These are phyloP conservation scores for Coelopa pilipes DNA, from an alignment of 2,888 invertebrate genomes.

Conservation along the genomic window DNA sequence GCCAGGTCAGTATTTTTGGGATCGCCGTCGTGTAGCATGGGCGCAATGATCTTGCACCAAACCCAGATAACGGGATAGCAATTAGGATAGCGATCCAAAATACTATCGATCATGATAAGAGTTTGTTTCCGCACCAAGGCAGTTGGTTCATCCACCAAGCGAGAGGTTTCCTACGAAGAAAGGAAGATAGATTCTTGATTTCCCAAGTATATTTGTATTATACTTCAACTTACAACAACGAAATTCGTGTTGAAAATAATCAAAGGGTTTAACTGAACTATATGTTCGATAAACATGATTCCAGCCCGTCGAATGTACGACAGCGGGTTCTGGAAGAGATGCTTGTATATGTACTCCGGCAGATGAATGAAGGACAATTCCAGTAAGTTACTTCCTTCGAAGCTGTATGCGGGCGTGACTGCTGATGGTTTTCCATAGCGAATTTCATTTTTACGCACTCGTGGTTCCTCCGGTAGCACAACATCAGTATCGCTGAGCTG, in stretches of 20 bases:
- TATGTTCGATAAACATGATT: conserved; percentile 57
- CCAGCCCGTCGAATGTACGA: conserved; percentile 59
- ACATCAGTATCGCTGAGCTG: conserved; percentile 53
- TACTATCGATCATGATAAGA: conserved; percentile 56
- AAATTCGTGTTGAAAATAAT: conserved; percentile 64
- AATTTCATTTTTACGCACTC: conserved; percentile 54
- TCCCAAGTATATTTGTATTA: neutral
- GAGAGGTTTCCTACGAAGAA: conserved; percentile 50
- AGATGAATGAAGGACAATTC: conserved; percentile 53
- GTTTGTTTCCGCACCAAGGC: conserved; percentile 60
- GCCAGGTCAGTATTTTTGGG: conserved; percentile 57
- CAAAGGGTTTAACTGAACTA: conserved; percentile 58
- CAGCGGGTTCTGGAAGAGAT: conserved; percentile 53
- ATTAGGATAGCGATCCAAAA: conserved; percentile 58
- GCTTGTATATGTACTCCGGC: conserved; percentile 57
- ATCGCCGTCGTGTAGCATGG: conserved; percentile 61
- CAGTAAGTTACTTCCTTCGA: conserved; percentile 57
- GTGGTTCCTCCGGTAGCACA: conserved; percentile 50
- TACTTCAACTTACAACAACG: conserved; percentile 50
- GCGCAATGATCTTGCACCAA: conserved; percentile 63
- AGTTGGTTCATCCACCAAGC: conserved; percentile 55
- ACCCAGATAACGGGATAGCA: conserved; percentile 63
- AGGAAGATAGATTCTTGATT: neutral
- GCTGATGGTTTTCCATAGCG: conserved; percentile 54
- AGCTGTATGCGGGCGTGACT: conserved; percentile 55